Base-by-base conservation (phyloP, 35 echinoderm and acorn worm species). In the Heliocidaris tuberculata region DNA sequence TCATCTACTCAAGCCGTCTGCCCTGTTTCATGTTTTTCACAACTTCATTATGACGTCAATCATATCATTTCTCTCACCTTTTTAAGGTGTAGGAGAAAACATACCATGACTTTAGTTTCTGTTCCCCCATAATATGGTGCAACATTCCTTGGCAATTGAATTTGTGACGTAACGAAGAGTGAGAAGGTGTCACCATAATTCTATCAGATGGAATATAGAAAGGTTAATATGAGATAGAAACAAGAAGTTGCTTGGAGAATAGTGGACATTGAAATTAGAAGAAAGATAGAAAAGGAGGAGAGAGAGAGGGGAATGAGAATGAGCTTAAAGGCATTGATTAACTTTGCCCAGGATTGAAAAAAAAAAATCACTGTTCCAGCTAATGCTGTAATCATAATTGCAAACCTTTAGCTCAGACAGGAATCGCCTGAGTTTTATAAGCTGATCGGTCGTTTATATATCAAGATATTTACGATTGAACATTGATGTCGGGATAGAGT, bases 131-230 rank as follows among this genome's bases (percentile, higher is more conserved):
- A 29, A 7, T 7, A 24, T 78, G 65, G 65, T 8, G 17, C 21
- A 78, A 78, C 65, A 78, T 78, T 78, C 65, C 65, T 0, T 2
- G 3, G 6, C 21, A 78, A 78, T 78, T 78, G 15, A 78, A 78
- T 78, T 78, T 78, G 7, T 24, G 27, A n/a, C 65, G 27, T 78
- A 27, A 71, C 24, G 8, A 24, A 27, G 65, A 78, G 65, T 78
- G 65, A 78, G 65, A 78, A 78, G 65, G 65, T 24, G 65, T 78
- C 65, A 78, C n/a, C 65, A n/a, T 78, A 78, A 78, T 78, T 78
- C 61, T 27, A 71, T 71, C 24, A 71, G 0, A n/a, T 71, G 61
- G 61, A 71, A 42, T 42, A 42, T 71, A 5, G 7, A 7, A n/a
- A 78, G 65, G 65, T 78, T 19, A 8, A 78, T 21, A 6, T 27